A percentile compares a stretch with the other conserved stretches of the same genome.
Conservation (phyloP, 2,113 vertebrate genomes). For the Empidonax traillii region DNA sequence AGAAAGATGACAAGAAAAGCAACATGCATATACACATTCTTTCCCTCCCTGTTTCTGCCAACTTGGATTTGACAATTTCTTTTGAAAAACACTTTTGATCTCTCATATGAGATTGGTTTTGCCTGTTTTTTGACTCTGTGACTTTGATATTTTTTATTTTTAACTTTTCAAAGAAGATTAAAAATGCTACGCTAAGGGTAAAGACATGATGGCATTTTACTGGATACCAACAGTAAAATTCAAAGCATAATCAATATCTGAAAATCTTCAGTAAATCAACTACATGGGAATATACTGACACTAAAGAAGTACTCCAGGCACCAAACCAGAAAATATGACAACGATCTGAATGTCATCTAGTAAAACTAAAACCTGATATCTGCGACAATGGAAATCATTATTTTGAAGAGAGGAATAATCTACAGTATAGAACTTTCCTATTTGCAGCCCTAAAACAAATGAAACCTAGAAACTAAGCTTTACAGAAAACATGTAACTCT, state of each 20-base stretch:
- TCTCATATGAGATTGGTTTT: background rate
- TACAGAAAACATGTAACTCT: background rate
- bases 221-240: background rate
- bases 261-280: background rate
- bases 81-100: background rate
- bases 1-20: background rate
- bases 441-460: background rate
- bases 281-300: background rate
- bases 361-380: background rate
- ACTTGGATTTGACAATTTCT: background rate
- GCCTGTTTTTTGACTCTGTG: background rate
- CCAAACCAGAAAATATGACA: background rate
- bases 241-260: background rate
- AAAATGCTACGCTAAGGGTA: background rate
- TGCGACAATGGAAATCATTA: background rate
- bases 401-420: background rate
- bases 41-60: background rate
- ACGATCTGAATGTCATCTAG: background rate
- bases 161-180: background rate
- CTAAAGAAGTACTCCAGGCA: background rate
- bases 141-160: background rate
- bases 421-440: background rate
- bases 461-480: background rate
- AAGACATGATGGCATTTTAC: background rate
- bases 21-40: background rate